These are phyloP conservation scores for Apis dorsata DNA, from an alignment of 1,140 invertebrate genomes.

Conservation along the genomic window DNA sequence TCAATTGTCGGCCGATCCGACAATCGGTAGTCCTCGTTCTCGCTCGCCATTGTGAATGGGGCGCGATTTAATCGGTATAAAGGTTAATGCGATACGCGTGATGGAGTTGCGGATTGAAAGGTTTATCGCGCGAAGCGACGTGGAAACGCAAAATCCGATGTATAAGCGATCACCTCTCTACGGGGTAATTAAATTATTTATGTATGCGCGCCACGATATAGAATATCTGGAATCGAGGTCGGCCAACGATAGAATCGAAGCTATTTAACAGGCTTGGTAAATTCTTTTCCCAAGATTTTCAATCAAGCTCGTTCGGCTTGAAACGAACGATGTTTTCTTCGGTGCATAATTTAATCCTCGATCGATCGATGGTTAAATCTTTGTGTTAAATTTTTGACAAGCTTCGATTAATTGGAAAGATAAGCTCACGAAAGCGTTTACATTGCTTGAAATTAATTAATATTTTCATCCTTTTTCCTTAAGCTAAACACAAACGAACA, in stretches of 20 bases:
- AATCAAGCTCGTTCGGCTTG: not conserved
- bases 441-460: too few species aligned
- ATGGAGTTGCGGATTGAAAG: not conserved
- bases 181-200: conserved; percentile 19
- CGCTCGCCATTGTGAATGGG: not conserved
- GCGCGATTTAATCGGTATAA: not conserved
- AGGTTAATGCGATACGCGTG: not conserved
- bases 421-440: too few species aligned
- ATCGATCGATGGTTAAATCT: too few species aligned
- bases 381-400: too few species aligned
- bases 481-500: too few species aligned
- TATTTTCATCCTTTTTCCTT: too few species aligned
- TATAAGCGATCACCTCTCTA: not conserved
- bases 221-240: not conserved
- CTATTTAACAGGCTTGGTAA: not conserved
- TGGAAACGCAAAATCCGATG: not conserved
- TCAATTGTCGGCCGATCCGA: too few species aligned
- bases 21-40: too few species aligned
- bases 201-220: not conserved
- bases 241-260: not conserved
- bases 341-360: too few species aligned
- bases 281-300: not conserved
- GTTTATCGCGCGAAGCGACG: not conserved
- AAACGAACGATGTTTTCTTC: not conserved
- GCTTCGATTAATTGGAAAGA: too few species aligned